phyloP scores from a whole-genome alignment of 2,113 vertebrate genomes.

The Perca schrenkii region DNA sequence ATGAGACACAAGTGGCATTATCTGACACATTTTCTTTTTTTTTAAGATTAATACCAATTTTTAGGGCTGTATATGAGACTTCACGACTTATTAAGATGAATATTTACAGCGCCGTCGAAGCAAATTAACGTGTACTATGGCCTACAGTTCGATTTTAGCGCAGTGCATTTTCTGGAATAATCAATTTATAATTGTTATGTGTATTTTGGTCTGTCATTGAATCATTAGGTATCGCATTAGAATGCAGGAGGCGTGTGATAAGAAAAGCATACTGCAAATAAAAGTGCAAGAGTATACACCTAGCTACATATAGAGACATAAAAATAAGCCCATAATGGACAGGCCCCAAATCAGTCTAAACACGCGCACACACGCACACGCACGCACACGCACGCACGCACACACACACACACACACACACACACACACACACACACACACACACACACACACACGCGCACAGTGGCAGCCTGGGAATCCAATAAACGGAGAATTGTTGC shows the following conservation, averaged over 20 bases:
- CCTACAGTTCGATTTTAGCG: slow-evolving; percentile 36
- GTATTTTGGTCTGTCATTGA: slow-evolving; percentile 20
- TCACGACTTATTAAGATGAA: slow-evolving; percentile 31
- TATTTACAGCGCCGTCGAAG: slow-evolving; percentile 9
- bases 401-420: not conserved
- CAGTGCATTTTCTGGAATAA: slow-evolving; percentile 36
- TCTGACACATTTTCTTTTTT: slow-evolving; percentile 2
- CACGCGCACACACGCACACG: not conserved
- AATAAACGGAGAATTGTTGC: slow-evolving; percentile 81
- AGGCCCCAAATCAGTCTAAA: slow-evolving; percentile 26
- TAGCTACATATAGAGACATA: slow-evolving; percentile 4
- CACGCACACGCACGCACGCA: not conserved
- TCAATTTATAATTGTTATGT: slow-evolving; percentile 3
- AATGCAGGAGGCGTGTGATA: slow-evolving; percentile 9
- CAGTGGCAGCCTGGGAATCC: slow-evolving; percentile 26
- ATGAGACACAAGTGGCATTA: slow-evolving; percentile 23
- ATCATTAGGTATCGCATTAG: slow-evolving; percentile 2
- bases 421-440: not conserved
- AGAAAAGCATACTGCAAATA: slow-evolving; percentile 20
- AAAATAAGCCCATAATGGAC: slow-evolving; percentile 18
- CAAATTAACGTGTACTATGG: slow-evolving; percentile 24
- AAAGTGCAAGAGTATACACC: slow-evolving; percentile 14
- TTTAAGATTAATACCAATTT: slow-evolving; percentile 36
- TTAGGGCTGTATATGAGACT: slow-evolving; percentile 36
- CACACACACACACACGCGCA: slow-evolving; percentile 23